Base-by-base conservation (phyloP, 1,140 invertebrate genomes). In the Ceratina calcarata region DNA sequence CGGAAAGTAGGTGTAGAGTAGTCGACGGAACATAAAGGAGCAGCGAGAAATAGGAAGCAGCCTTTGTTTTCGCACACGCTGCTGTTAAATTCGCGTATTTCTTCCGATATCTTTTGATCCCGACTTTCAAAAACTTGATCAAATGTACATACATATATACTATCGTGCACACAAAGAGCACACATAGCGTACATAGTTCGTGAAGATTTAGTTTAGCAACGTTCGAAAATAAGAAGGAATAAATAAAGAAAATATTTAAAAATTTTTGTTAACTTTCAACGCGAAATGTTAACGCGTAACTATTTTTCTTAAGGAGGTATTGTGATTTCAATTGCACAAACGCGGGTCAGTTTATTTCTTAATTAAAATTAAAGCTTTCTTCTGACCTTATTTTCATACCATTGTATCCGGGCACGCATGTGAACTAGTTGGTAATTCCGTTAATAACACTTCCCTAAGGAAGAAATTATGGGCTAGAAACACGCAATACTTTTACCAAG, bases 311-410 rank as follows among this genome's bases (percentile, higher is more conserved):
- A 3, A 0, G 10, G 7, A 13, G 37, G 12, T 6, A 27, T 22
- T 6, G 1, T n/a, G 51, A 18, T 61, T 58, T 61, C 45, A 53
- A 80, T 65, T 58, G 55, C 20, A 7, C 49, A 16, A 57, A 45
- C 32, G 53, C 18, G 64, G 22, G 51, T 45, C 65, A 24, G 45
- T 60, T 72, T 64, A 24, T 49, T 45, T 73, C 64, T 84, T 85
- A 85, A 85, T 85, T 85, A 84, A 84, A 84, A 84, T 72, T 66
- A 75, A 78, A 85, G 68, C 78, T 72, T 77, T 75, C 82, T 37
- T 85, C 62, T 70, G 73, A 84, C 82, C 78, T 85, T 85, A 81
- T 84, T 80, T 84, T 60, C 71, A n/a, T 67, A n/a, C 45, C 70
- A 27, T 61, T 66, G 62, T 66, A 22, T 57, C 51, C 24, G 24